A percentile compares a stretch with the other conserved stretches of the same genome.
phyloP scores from a whole-genome alignment of 2,888 invertebrate genomes.

The Xylota segnis region DNA sequence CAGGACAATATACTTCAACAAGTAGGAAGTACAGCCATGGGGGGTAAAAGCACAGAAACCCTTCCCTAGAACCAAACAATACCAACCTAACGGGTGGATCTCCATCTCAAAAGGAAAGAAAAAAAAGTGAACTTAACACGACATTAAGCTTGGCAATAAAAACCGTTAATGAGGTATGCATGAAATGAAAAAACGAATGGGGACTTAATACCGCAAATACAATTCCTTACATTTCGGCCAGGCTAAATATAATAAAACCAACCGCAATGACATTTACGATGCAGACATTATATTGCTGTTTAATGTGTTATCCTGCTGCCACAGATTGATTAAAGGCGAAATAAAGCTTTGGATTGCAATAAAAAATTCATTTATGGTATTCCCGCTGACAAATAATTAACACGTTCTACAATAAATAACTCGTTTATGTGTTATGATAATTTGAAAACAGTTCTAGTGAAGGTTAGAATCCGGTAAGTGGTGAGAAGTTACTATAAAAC shows the following conservation, averaged over 20 bases:
- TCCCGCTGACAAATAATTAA: constrained; percentile 31
- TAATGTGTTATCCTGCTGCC: constrained; percentile 24
- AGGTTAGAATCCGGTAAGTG: not conserved
- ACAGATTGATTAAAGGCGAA: constrained; percentile 36
- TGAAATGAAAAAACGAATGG: constrained; percentile 30
- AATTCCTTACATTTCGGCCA: constrained; percentile 5
- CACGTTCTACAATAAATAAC: constrained; percentile 17
- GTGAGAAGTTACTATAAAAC: too few species aligned
- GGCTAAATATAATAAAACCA: constrained; percentile 14
- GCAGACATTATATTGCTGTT: constrained; percentile 4
- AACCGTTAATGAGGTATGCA: constrained; percentile 39
- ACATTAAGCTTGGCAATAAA: constrained; percentile 30
- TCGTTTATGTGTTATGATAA: constrained; percentile 18
- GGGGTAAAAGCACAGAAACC: too few species aligned
- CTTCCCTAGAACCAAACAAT: not conserved
- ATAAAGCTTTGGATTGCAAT: constrained; percentile 23
- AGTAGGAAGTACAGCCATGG: too few species aligned
- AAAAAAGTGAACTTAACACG: constrained; percentile 14
- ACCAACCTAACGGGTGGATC: not conserved
- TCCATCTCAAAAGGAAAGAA: not conserved
- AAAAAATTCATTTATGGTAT: not conserved
- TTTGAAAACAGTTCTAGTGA: not conserved
- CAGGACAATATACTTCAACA: too few species aligned
- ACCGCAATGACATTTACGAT: constrained; percentile 23
- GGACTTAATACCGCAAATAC: constrained; percentile 10